These are phyloP conservation scores for Junonia oenone DNA, from an alignment of 2,888 invertebrate genomes.

Conservation along the genomic window DNA sequence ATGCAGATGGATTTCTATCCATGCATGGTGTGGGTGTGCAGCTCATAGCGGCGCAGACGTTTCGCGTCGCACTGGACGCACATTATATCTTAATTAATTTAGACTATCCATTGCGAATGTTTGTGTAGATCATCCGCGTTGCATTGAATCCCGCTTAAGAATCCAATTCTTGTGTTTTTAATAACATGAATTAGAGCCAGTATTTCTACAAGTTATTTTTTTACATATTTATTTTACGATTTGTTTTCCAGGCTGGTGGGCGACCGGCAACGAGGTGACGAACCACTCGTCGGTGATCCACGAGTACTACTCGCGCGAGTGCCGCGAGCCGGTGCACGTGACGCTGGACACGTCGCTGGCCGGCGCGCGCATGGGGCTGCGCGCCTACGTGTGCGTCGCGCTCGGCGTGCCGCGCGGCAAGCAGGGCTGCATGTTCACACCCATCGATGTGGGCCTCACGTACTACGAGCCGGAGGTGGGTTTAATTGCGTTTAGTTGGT, in stretches of 20 bases:
- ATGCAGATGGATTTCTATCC: no score
- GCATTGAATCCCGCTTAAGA: no score
- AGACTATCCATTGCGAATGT: no score
- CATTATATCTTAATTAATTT: no score
- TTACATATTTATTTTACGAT: no score
- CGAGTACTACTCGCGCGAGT: conserved; percentile 97
- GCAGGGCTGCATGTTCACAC: conserved; percentile 97
- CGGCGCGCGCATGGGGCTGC: conserved; percentile 93
- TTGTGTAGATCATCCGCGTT: no score
- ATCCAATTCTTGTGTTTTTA: no score
- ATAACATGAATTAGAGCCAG: no score
- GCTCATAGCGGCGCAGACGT: no score
- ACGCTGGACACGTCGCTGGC: conserved; percentile 96
- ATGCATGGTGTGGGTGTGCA: no score
- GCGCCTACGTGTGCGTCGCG: conserved; percentile 94
- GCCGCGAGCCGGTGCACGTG: conserved; percentile 95
- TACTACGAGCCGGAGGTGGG: conserved; percentile 94
- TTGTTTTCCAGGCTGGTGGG: conserved; percentile 90
- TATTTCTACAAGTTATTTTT: no score
- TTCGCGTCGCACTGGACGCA: no score
- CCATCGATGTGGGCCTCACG: conserved; percentile 92
- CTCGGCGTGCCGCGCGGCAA: conserved; percentile 97
- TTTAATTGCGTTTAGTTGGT: background rate
- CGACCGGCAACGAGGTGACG: conserved; percentile 97
- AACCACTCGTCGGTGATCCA: conserved; percentile 98